Evolutionary conservation across 2,888 invertebrate species (phyloP), one percentile per base, ranked within the genome.

Genomic region (Petrophora chlorosata): DNA sequence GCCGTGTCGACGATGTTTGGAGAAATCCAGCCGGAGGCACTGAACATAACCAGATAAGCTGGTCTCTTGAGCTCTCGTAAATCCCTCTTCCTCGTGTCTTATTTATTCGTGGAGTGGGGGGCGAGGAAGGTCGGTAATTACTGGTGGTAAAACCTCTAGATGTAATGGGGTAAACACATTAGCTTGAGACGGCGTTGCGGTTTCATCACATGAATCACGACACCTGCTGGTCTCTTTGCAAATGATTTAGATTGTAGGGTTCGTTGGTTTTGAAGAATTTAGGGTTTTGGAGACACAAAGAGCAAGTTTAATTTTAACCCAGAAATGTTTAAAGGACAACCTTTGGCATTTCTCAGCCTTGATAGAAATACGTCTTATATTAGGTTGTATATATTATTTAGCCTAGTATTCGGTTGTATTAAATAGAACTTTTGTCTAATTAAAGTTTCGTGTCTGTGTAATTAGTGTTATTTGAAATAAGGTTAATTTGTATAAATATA

Each of bases 111-210:
- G 45, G 39, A 32, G 41, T 33, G 53, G 55, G 62, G 46, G 52
- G 56, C 8, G 58, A 33, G 57, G 62, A 5, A 56, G 80, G 43
- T 76, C 79, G 67, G 48, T 56, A 47, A 52, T 59, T 33, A 41
- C 39, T 79, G 79, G 83, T 59, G 64, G 67, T 69, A 63, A 71
- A 69, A 73, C 70, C 73, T 73, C 67, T 70, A 71, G 70, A 64
- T 76, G 81, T 82, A 82, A 84, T 79, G 79, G 79, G 74, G 82
- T 85, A 82, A 87, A 82, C 82, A 85, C 82, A 85, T 85, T 84
- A 85, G 80, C 76, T 56, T 53, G 70, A 70, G 67, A 74, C 71
- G 69, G 50, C 57, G 70, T 67, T 73, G 77, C 65, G 76, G 82
- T 74, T 72, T 65, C 65, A 59, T 67, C 52, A 70, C 63, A 71